phyloP scores from a whole-genome alignment of 92 coral and sea anemone species.

The Plumapathes pennacea region DNA sequence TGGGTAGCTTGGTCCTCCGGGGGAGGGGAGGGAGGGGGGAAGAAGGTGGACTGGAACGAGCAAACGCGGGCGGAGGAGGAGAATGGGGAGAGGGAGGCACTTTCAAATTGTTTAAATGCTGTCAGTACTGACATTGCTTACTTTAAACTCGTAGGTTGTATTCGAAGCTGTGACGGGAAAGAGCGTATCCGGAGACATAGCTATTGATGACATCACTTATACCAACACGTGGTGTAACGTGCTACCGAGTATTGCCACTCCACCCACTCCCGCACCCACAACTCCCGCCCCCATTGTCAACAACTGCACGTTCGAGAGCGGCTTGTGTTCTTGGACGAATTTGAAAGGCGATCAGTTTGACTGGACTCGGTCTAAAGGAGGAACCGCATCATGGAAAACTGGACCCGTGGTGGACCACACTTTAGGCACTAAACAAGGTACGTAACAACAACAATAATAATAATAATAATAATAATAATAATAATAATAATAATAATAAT shows the following conservation, averaged over 20 bases:
- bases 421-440: slow-evolving; percentile 68
- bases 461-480: background rate
- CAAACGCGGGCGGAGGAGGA: no score
- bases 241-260: slow-evolving; percentile 77
- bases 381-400: slow-evolving; percentile 70
- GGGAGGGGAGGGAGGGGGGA: no score
- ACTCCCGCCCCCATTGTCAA: slow-evolving; percentile 84
- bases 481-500: background rate
- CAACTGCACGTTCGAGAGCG: slow-evolving; percentile 92
- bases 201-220: slow-evolving; percentile 84
- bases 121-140: background rate
- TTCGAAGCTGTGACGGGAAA: slow-evolving; percentile 90
- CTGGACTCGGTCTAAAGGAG: slow-evolving; percentile 88
- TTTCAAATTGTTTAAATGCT: no score
- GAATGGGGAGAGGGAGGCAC: no score
- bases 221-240: slow-evolving; percentile 64
- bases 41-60: no score
- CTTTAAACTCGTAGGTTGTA: slow-evolving; percentile 57
- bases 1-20: no score
- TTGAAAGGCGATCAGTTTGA: slow-evolving; percentile 84
- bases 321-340: slow-evolving; percentile 89
- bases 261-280: slow-evolving; percentile 94
- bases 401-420: slow-evolving; percentile 95
- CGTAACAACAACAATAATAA: background rate
- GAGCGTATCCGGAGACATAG: slow-evolving; percentile 86